Conservation (phyloP, 2,888 invertebrate genomes). For the Lasioglossum leucozonium region DNA sequence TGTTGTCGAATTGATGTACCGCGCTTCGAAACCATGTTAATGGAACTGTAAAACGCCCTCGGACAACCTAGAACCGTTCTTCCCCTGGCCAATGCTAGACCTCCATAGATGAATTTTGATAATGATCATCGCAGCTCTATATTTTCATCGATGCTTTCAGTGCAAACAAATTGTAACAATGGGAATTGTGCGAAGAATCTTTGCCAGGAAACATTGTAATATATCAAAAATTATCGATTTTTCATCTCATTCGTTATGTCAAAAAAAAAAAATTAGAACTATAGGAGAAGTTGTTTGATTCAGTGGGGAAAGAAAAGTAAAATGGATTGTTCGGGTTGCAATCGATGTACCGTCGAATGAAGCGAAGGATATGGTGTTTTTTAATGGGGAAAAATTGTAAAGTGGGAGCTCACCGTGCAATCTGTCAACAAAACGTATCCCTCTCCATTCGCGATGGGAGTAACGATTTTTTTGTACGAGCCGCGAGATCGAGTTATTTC, state of each 20-base stretch:
- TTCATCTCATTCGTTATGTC: no score
- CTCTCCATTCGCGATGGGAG: constrained; percentile 12
- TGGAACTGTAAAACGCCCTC: not conserved
- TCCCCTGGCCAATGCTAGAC: not conserved
- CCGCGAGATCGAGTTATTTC: constrained; percentile 48
- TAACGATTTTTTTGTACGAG: constrained; percentile 20
- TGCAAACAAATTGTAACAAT: not conserved
- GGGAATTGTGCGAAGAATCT: no score
- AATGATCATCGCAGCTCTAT: no score
- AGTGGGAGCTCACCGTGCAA: not conserved
- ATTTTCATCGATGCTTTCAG: not conserved
- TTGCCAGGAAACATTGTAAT: no score
- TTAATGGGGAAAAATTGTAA: not conserved
- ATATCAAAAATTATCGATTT: no score
- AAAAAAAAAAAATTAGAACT: no score
- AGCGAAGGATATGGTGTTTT: not conserved
- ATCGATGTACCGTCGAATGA: not conserved
- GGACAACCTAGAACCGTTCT: not conserved
- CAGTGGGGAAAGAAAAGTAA: not conserved
- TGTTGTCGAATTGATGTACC: constrained; percentile 4
- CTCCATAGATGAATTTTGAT: not conserved
- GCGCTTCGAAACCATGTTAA: not conserved
- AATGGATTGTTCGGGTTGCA: not conserved
- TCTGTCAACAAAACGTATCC: not conserved
- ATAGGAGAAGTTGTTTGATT: not conserved